Evolutionary conservation across 2,113 vertebrate genomes (phyloP), one percentile per base, ranked within the genome.

Genomic region (Neotragus moschatus): DNA sequence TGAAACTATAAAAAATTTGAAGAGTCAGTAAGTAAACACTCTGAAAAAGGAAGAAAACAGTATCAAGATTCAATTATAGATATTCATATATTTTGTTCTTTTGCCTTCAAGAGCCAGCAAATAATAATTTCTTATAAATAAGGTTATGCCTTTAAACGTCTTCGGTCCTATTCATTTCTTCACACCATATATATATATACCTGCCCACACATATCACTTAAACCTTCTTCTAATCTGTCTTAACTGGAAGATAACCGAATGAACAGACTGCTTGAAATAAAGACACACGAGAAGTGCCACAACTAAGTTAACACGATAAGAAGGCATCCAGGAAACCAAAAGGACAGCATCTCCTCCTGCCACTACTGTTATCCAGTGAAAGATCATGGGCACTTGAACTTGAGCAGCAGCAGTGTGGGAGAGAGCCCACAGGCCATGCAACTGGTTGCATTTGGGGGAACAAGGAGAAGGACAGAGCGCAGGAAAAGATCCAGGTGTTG

Each of bases 1-100:
- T 93, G 21, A 94, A 97, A 93, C 25, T 90, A 66, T 80, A 93
- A 84, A 70, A 70, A 30, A 96, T 56, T 96, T 94, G 86, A 95
- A 36, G 28, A 97, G 60, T 94, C 96, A 97, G 53, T 30, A 93
- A 95, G 58, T 94, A 93, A 96, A 77, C 55, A 79, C 60, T 77
- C 75, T 88, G 43, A 61, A 90, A 93, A 95, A 95, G 79, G 95
- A 89, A 92, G 63, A 63, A 94, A 90, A 90, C 47, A 92, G 55
- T 85, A 47, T 23, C 39, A 85, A 47, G 58, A 96, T 93, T 81
- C 89, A 92, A 26, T 93, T 96, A 75, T 23, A 97, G 43, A 88
- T 55, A 60, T 60, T 81, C 43, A 70, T n/a, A 43, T 13, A 55
- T 43, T 84, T 26, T 92, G 82, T 94, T 70, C 26, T 92, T 95